phyloP scores from a whole-genome alignment of 2,113 vertebrate genomes.

The Oreotragus oreotragus region DNA sequence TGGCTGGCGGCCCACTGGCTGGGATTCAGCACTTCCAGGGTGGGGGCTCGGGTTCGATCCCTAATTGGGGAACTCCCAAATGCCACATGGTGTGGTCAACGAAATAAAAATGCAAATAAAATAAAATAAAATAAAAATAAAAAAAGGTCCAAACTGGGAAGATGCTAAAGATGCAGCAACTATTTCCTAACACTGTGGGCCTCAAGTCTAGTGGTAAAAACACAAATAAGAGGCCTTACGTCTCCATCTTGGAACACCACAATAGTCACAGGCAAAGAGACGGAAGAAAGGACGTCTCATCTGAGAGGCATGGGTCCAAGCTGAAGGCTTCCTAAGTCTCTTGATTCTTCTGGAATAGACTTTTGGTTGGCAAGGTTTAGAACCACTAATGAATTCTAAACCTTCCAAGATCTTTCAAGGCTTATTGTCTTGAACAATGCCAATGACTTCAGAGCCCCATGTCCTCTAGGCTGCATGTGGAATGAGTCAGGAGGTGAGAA shows the following conservation, averaged over 20 bases:
- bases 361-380: neutral
- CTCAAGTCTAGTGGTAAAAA: neutral
- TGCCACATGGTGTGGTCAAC: neutral
- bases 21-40: neutral
- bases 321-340: neutral
- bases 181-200: neutral
- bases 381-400: neutral
- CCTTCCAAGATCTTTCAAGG: neutral
- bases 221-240: neutral
- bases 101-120: neutral
- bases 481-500: neutral
- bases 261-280: neutral
- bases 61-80: neutral
- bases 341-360: neutral
- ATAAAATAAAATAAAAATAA: no score
- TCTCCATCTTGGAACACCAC: neutral
- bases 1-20: neutral
- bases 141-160: neutral
- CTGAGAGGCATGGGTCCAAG: neutral
- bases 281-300: neutral
- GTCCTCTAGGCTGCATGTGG: neutral
- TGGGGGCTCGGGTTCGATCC: fast-evolving
- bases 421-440: neutral
- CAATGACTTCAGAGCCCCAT: neutral
- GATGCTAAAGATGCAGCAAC: neutral